These are phyloP conservation scores for Phrynosoma platyrhinos DNA, from an alignment of 2,113 vertebrate species.

Conservation along the genomic window DNA sequence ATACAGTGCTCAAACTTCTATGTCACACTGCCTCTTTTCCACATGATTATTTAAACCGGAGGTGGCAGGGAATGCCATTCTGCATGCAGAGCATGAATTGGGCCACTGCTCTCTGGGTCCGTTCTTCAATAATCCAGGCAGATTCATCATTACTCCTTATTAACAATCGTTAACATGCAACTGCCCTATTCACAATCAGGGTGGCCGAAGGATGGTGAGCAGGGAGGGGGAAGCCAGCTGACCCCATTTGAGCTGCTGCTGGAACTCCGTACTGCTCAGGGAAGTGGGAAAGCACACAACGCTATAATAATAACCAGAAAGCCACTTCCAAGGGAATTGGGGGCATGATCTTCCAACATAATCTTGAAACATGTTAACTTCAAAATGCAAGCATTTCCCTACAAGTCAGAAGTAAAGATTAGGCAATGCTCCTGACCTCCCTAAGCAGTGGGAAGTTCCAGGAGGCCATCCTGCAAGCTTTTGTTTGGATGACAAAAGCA, in stretches of 20 bases:
- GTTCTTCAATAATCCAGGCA: background rate
- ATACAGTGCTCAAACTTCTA: no score
- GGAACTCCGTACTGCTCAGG: background rate
- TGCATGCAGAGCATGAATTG: background rate
- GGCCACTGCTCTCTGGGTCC: background rate
- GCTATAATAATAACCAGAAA: background rate
- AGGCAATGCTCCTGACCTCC: background rate
- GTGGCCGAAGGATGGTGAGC: background rate
- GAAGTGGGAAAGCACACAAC: background rate
- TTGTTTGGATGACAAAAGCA: background rate
- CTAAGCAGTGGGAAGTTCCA: background rate
- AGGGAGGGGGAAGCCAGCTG: background rate
- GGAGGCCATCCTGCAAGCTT: background rate
- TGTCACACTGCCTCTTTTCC: no score
- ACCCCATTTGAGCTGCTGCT: background rate
- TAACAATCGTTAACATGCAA: background rate
- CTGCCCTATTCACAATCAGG: background rate
- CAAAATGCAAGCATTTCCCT: background rate
- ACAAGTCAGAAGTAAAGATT: background rate
- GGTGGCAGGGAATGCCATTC: background rate
- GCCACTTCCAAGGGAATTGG: background rate
- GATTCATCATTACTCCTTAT: background rate
- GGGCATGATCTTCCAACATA: background rate
- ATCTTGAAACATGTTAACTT: background rate
- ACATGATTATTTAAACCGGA: background rate